phyloP scores from a whole-genome alignment of 2,888 invertebrate genomes.

The Eulithis testata region DNA sequence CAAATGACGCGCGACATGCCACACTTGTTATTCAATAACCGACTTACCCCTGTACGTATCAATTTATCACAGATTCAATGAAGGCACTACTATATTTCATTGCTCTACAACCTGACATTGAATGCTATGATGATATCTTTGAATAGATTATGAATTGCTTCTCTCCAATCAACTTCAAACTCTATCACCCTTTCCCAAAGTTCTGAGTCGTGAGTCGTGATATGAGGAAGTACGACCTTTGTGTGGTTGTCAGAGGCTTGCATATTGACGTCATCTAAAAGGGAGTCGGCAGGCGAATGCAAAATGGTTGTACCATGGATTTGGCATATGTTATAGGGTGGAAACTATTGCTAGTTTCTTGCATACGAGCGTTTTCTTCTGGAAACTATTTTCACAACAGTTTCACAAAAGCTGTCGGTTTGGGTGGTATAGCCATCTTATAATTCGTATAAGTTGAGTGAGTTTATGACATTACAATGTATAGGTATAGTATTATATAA shows the following conservation, averaged over 20 bases:
- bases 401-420: too few species aligned
- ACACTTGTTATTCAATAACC: slow-evolving; percentile 83
- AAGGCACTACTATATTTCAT: slow-evolving; percentile 83
- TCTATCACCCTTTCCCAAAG: not conserved
- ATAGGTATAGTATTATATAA: too few species aligned
- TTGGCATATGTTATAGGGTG: slow-evolving; percentile 83
- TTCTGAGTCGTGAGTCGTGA: slow-evolving; percentile 27
- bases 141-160: slow-evolving; percentile 53
- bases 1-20: slow-evolving; percentile 60
- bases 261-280: slow-evolving; percentile 83
- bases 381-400: not conserved
- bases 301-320: slow-evolving; percentile 83
- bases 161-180: slow-evolving; percentile 25
- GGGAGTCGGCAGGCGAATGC: slow-evolving; percentile 80
- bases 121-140: slow-evolving; percentile 54
- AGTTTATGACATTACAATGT: too few species aligned
- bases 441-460: too few species aligned
- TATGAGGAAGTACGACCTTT: slow-evolving; percentile 47
- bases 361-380: slow-evolving; percentile 52
- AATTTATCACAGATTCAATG: slow-evolving; percentile 83
- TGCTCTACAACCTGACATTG: slow-evolving; percentile 71
- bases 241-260: slow-evolving; percentile 52
- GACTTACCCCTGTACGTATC: slow-evolving; percentile 70
- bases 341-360: slow-evolving; percentile 63
- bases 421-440: too few species aligned